These are phyloP conservation scores for Polyodon spathula DNA, from an alignment of 2,113 vertebrate genomes.

Conservation along the genomic window DNA sequence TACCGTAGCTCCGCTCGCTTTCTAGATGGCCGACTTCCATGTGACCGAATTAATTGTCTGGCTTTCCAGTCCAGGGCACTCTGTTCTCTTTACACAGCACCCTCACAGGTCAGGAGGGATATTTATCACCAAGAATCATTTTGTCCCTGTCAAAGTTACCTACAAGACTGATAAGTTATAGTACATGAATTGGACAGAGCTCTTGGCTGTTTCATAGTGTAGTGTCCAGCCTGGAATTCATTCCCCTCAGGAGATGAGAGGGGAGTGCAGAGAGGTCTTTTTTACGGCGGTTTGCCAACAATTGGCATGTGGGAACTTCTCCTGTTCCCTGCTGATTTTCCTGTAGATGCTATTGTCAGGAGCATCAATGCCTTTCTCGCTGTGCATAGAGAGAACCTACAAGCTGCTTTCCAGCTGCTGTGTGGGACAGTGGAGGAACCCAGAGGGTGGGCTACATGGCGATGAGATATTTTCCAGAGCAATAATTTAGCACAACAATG, in stretches of 20 bases:
- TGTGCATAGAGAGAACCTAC: not conserved
- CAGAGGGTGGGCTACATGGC: constrained; percentile 11
- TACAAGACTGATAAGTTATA: constrained; percentile 33
- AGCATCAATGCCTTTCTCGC: not conserved
- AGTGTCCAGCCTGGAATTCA: constrained; percentile 8
- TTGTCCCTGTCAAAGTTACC: not conserved
- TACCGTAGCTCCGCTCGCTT: too few species aligned
- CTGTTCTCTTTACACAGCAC: too few species aligned
- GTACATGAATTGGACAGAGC: constrained; percentile 23
- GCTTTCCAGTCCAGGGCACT: too few species aligned
- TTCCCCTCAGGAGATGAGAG: constrained; percentile 26
- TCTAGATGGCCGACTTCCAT: too few species aligned
- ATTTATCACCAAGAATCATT: too few species aligned
- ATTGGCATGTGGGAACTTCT: constrained; percentile 27
- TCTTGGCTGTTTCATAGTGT: not conserved
- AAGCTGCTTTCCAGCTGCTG: constrained; percentile 8
- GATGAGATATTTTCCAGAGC: constrained; percentile 18
- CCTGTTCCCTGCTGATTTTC: constrained; percentile 20
- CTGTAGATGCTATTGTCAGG: constrained; percentile 8
- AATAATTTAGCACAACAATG: not conserved
- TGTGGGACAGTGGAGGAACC: not conserved
- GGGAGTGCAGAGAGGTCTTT: constrained; percentile 13
- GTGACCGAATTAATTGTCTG: too few species aligned
- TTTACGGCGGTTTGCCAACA: constrained; percentile 18
- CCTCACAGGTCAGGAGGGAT: too few species aligned